Percentiles rank a stretch among this genome's conserved stretches.
Conservation (phyloP, 2,888 invertebrate species). For the Patella ulyssiponensis region DNA sequence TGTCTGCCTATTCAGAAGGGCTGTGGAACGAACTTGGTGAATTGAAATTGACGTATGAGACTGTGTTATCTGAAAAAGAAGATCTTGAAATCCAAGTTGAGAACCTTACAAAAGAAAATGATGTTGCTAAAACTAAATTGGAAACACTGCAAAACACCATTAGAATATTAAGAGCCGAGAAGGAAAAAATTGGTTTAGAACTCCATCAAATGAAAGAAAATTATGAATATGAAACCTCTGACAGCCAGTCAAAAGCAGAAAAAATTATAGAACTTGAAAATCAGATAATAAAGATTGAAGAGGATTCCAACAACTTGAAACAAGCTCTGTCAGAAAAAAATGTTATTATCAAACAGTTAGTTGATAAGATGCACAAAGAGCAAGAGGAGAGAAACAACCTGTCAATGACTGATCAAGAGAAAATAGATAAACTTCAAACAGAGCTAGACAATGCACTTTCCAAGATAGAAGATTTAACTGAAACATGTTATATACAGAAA, state of each 20-base stretch:
- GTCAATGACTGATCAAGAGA: slow-evolving; percentile 17
- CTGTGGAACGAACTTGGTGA: background rate
- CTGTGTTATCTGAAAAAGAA: background rate
- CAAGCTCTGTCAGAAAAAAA: slow-evolving; percentile 39
- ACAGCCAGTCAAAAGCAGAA: slow-evolving; percentile 14
- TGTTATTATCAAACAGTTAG: slow-evolving; percentile 25
- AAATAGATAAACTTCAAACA: slow-evolving; percentile 18
- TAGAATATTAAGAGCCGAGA: slow-evolving; percentile 41
- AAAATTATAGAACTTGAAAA: slow-evolving; percentile 9
- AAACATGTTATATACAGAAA: slow-evolving; percentile 15
- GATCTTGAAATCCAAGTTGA: slow-evolving; percentile 25
- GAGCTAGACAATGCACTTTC: slow-evolving; percentile 17
- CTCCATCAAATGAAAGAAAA: slow-evolving; percentile 34
- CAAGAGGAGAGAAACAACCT: slow-evolving; percentile 32
- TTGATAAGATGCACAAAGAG: slow-evolving; percentile 30
- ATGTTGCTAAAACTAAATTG: slow-evolving; percentile 27
- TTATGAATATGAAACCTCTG: slow-evolving; percentile 23
- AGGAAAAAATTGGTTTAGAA: slow-evolving; percentile 36
- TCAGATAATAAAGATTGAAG: slow-evolving; percentile 35
- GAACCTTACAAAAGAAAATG: slow-evolving; percentile 38
- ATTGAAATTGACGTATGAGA: background rate
- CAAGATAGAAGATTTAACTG: slow-evolving; percentile 11
- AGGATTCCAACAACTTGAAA: slow-evolving; percentile 32
- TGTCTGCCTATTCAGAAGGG: background rate
- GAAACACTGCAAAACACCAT: slow-evolving; percentile 26